These are phyloP conservation scores for Dicyrtoma fusca DNA, from an alignment of 2,888 invertebrate genomes.

Conservation along the genomic window DNA sequence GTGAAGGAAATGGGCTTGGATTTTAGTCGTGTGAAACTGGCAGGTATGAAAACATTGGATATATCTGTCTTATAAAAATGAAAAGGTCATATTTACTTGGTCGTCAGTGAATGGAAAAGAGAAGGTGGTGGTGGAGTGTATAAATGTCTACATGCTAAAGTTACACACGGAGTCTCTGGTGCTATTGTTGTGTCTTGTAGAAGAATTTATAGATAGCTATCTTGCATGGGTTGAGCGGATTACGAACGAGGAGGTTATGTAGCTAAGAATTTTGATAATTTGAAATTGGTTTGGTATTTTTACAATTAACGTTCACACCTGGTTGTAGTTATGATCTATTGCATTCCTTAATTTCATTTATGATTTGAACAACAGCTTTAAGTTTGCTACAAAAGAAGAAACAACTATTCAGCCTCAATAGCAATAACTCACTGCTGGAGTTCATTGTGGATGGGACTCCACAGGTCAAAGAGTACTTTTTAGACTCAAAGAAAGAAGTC, in stretches of 20 bases:
- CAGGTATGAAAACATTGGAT: constrained; percentile 63
- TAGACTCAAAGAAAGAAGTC: constrained; percentile 95
- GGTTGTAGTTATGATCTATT: constrained; percentile 3
- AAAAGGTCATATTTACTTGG: not conserved
- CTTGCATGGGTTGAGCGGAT: not conserved
- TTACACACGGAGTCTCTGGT: not conserved
- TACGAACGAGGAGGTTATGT: not conserved
- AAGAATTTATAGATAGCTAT: not conserved
- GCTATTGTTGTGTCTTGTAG: not conserved
- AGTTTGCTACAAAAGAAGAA: constrained; percentile 70
- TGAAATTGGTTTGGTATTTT: constrained; percentile 15
- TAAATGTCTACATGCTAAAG: not conserved
- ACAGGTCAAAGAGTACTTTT: constrained; percentile 84
- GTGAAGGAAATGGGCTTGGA: constrained; percentile 91
- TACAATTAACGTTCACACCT: constrained; percentile 24
- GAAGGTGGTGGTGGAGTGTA: no score
- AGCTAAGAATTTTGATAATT: constrained; percentile 9
- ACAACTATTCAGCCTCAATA: constrained; percentile 81
- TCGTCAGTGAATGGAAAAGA: not conserved
- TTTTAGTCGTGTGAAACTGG: constrained; percentile 88
- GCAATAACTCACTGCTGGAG: constrained; percentile 89
- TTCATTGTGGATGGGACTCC: constrained; percentile 92
- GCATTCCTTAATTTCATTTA: constrained; percentile 22
- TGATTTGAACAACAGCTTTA: constrained; percentile 60
- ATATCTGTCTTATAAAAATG: not conserved